Percentiles rank a stretch among this genome's conserved stretches.
These are phyloP conservation scores for Hyles vespertilio DNA, from an alignment of 1,140 invertebrate species.

Conservation along the genomic window DNA sequence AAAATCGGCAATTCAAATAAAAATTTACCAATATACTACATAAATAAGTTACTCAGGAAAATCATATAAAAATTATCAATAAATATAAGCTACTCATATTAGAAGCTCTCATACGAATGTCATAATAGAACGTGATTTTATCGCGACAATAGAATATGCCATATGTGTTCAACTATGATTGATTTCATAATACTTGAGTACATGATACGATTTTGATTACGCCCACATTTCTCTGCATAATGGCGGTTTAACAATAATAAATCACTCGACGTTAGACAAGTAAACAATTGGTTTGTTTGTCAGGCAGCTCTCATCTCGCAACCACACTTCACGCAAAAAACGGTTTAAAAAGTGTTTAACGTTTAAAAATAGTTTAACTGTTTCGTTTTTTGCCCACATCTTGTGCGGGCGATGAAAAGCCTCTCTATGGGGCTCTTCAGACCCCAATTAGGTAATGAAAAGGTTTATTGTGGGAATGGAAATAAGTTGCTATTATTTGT, in stretches of 20 bases:
- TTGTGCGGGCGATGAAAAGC: slow-evolving; percentile 25
- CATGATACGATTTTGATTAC: slow-evolving; percentile 10
- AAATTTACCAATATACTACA: no score
- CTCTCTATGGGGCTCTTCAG: slow-evolving; percentile 25
- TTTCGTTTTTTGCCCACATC: slow-evolving; percentile 34
- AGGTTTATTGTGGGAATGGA: slow-evolving; percentile 12
- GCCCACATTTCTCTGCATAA: slow-evolving; percentile 1
- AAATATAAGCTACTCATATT: no score
- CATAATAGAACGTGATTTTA: neutral
- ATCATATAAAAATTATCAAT: no score
- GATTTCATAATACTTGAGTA: slow-evolving; percentile 15
- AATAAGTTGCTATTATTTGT: neutral
- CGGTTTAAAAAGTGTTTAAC: neutral
- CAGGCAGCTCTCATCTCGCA: slow-evolving; percentile 39
- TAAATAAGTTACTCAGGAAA: no score
- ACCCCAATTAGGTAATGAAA: slow-evolving; percentile 35
- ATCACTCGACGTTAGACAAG: slow-evolving; percentile 41
- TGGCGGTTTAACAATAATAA: slow-evolving; percentile 32
- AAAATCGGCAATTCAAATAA: no score
- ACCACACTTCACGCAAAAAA: slow-evolving; percentile 45
- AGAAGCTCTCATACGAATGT: no score
- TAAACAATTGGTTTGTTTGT: slow-evolving; percentile 53
- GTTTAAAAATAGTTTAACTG: slow-evolving; percentile 7
- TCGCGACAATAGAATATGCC: slow-evolving; percentile 4
- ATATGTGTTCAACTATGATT: slow-evolving; percentile 12